These are phyloP conservation scores for Hydrophis major DNA, from an alignment of 2,797 vertebrate genomes.

Conservation along the genomic window DNA sequence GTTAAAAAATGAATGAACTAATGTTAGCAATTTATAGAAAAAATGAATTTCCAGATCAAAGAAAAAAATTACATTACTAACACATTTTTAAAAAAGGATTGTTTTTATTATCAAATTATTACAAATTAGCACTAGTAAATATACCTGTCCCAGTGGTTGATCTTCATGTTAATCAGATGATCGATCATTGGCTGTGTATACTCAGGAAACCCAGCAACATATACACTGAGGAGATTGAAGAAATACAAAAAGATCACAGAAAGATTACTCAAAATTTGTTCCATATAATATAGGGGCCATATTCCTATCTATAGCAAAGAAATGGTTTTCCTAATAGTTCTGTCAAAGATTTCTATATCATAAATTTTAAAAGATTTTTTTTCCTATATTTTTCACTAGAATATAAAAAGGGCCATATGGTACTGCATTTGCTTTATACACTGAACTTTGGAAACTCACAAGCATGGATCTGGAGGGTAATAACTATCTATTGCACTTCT, in stretches of 20 bases:
- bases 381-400: background rate
- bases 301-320: background rate
- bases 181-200: constrained; percentile 90
- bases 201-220: constrained; percentile 87
- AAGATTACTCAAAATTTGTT: background rate
- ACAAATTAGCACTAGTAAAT: constrained; percentile 46
- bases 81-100: background rate
- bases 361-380: background rate
- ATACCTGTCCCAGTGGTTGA: constrained; percentile 93
- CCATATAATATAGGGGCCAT: background rate
- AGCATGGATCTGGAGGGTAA: background rate
- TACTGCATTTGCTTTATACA: background rate
- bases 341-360: background rate
- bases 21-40: background rate
- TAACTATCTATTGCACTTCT: background rate
- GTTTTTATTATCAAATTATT: background rate
- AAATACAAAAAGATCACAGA: background rate
- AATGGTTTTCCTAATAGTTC: background rate
- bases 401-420: background rate
- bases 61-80: background rate
- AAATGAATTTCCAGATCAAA: background rate
- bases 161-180: constrained; percentile 86
- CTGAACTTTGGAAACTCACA: background rate
- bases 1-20: background rate
- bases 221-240: constrained; percentile 72